Percentiles rank a stretch among this genome's conserved stretches.
phyloP scores from a whole-genome alignment of 2,797 vertebrate species.

The Pseudochromis fuscus region DNA sequence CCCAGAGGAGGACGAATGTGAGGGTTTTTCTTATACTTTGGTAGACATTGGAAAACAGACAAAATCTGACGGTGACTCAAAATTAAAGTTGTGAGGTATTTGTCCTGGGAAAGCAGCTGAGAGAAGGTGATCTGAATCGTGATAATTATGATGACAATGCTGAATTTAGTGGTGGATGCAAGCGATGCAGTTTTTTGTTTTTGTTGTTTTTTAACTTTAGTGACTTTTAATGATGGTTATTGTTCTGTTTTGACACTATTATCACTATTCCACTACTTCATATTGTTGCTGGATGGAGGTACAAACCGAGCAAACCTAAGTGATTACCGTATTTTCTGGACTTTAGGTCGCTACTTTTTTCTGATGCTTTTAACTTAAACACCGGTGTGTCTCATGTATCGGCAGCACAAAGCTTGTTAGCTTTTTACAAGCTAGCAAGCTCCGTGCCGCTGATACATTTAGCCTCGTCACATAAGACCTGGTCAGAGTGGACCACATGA shows the following conservation, averaged over 20 bases:
- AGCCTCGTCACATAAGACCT: too few species aligned
- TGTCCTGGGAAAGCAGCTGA: not conserved
- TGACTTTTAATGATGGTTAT: not conserved
- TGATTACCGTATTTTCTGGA: too few species aligned
- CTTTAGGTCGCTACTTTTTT: too few species aligned
- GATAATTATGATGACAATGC: not conserved
- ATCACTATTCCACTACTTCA: not conserved
- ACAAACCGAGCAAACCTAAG: not conserved
- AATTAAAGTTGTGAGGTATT: too few species aligned
- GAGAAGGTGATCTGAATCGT: not conserved
- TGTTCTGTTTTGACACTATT: not conserved
- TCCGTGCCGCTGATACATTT: too few species aligned
- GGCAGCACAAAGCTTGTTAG: too few species aligned
- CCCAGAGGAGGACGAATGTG: not conserved
- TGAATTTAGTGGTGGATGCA: not conserved
- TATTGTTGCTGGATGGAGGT: too few species aligned
- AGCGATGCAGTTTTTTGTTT: too few species aligned
- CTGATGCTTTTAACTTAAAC: too few species aligned
- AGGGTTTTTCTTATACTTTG: not conserved
- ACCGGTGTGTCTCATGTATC: too few species aligned
- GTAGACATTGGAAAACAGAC: not conserved
- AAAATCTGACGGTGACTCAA: not conserved
- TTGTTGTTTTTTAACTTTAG: not conserved
- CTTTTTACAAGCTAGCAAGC: too few species aligned
- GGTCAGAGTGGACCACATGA: too few species aligned